A percentile compares a stretch with the other conserved stretches of the same genome.
These are phyloP conservation scores for Nyctalus aviator DNA, from an alignment of 2,797 vertebrate genomes.

Conservation along the genomic window DNA sequence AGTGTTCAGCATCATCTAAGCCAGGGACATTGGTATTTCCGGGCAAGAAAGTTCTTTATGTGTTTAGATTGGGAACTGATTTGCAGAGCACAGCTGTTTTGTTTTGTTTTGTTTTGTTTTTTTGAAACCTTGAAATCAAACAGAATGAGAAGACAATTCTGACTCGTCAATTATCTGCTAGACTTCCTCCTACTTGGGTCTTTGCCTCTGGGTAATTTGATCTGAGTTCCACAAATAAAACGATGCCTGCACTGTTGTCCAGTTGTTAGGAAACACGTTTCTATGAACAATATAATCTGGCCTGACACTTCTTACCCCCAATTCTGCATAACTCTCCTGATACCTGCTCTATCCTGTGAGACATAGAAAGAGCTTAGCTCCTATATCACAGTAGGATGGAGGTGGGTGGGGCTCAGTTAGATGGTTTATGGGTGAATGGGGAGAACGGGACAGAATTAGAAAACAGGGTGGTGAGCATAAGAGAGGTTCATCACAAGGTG, in stretches of 20 bases:
- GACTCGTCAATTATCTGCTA: conserved; percentile 66
- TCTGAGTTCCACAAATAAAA: conserved; percentile 74
- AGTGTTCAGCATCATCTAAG: conserved; percentile 46
- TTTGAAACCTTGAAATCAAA: conserved; percentile 18
- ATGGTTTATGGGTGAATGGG: neutral
- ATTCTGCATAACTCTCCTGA: neutral
- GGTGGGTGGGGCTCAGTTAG: neutral
- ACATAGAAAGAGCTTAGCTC: neutral
- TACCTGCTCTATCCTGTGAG: neutral
- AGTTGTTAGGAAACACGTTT: conserved; percentile 37
- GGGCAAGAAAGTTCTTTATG: neutral
- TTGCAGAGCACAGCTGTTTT: conserved; percentile 2
- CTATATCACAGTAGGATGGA: no score
- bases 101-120: neutral
- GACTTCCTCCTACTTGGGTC: conserved; percentile 55
- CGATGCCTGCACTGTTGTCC: conserved; percentile 52
- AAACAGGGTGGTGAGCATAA: neutral
- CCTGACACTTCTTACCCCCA: neutral
- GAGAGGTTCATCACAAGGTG: neutral
- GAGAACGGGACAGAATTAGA: neutral
- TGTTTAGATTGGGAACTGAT: conserved; percentile 58
- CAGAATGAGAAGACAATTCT: conserved; percentile 49
- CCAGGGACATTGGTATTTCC: neutral
- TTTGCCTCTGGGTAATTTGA: conserved; percentile 65
- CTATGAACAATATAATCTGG: conserved; percentile 52